phyloP scores from a whole-genome alignment of 2,797 vertebrate genomes.

The Pitangus sulphuratus region DNA sequence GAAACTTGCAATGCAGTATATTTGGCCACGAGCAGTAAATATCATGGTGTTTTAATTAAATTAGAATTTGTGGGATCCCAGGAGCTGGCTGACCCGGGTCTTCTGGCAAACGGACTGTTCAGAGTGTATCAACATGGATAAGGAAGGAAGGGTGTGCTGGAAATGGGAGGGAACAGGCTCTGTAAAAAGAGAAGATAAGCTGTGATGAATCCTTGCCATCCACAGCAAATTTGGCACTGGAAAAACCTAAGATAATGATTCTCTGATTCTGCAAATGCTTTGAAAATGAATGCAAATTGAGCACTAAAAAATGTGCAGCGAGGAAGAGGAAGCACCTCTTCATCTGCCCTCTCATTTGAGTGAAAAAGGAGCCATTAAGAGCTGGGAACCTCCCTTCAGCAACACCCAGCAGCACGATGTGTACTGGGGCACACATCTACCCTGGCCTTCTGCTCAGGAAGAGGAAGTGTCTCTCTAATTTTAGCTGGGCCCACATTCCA shows the following conservation, averaged over 20 bases:
- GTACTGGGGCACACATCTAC: not conserved
- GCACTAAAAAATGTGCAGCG: not conserved
- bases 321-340: not conserved
- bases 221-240: not conserved
- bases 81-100: not conserved
- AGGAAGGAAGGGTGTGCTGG: not conserved
- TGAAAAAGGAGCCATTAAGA: not conserved
- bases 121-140: not conserved
- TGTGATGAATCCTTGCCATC: rapidly evolving
- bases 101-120: not conserved
- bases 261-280: not conserved
- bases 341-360: not conserved
- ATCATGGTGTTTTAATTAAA: not conserved
- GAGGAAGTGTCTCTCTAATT: not conserved
- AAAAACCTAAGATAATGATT: not conserved
- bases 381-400: not conserved
- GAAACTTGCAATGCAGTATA: not conserved
- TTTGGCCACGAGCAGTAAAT: not conserved
- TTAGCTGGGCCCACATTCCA: not conserved
- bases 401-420: not conserved
- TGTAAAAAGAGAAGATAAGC: not conserved
- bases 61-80: not conserved
- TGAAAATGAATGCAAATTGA: not conserved
- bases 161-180: not conserved
- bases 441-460: not conserved